Evolutionary conservation across 2,113 vertebrate genomes (phyloP).

Genomic region (Notarius quadriscutis): DNA sequence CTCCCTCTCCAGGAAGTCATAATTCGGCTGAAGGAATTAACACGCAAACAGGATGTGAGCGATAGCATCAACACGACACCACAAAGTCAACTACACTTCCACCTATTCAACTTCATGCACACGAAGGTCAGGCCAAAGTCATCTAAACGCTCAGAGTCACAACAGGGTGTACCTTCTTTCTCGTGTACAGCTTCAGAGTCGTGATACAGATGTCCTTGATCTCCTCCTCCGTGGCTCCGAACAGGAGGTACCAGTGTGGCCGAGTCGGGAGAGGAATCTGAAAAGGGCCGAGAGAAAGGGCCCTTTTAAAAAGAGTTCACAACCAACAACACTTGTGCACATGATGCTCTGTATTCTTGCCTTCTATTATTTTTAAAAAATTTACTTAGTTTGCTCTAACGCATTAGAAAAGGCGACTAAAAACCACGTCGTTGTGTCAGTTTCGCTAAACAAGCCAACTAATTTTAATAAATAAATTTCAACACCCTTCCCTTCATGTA

Average conservation of each 20-base stretch:
- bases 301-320: background rate
- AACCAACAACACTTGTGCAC: too few relatives aligned
- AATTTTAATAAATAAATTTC: constrained; percentile 10
- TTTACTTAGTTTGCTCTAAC: background rate
- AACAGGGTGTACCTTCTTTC: constrained; percentile 84
- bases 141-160: background rate
- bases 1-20: constrained; percentile 93
- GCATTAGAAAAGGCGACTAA: background rate
- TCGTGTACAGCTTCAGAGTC: constrained; percentile 90
- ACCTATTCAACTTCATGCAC: background rate
- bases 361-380: background rate
- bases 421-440: background rate
- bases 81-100: background rate
- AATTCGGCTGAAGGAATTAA: constrained; percentile 82
- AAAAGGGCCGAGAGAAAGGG: background rate
- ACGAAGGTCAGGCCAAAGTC: too few relatives aligned
- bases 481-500: background rate
- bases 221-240: constrained; percentile 90
- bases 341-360: background rate
- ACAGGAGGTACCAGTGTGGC: constrained; percentile 94
- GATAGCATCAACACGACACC: background rate
- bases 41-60: background rate
- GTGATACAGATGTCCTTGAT: constrained; percentile 94
- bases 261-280: constrained; percentile 90
- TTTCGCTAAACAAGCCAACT: background rate